Evolutionary conservation across 2,797 vertebrate genomes (phyloP).

Genomic region (Pangasius sanitwongsei): DNA sequence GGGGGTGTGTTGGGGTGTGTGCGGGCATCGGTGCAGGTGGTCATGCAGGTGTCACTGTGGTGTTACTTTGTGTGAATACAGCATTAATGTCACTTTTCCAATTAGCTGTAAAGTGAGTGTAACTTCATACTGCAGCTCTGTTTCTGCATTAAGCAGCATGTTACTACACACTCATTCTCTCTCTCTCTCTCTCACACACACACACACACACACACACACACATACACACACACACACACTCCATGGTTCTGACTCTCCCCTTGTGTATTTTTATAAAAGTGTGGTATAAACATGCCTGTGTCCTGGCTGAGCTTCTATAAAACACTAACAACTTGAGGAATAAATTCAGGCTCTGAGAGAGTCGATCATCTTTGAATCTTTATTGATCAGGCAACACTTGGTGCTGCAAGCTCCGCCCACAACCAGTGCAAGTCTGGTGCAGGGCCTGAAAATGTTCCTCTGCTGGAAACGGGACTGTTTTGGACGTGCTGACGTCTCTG

Average conservation of each 20-base stretch:
- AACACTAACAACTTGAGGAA: background rate
- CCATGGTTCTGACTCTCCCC: background rate
- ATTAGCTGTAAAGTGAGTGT: background rate
- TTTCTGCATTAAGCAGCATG: background rate
- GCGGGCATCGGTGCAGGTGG: no score
- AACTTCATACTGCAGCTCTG: background rate
- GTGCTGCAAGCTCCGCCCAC: background rate
- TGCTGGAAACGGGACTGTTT: background rate
- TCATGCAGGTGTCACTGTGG: no score
- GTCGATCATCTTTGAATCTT: background rate
- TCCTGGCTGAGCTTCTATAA: background rate
- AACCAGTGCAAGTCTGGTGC: background rate
- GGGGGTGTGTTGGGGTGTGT: no score
- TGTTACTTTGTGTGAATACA: background rate
- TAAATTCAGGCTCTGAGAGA: background rate
- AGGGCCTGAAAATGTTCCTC: background rate
- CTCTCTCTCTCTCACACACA: no score
- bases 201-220: background rate
- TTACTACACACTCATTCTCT: no score
- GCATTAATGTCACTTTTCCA: background rate
- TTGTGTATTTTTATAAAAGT: background rate
- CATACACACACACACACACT: background rate
- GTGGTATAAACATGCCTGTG: background rate
- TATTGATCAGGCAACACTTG: background rate
- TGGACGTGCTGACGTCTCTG: background rate